Evolutionary conservation across 35 echinoderm and acorn worm genomes (phyloP), one percentile per base, ranked within the genome.

Genomic region (Apostichopus californicus): DNA sequence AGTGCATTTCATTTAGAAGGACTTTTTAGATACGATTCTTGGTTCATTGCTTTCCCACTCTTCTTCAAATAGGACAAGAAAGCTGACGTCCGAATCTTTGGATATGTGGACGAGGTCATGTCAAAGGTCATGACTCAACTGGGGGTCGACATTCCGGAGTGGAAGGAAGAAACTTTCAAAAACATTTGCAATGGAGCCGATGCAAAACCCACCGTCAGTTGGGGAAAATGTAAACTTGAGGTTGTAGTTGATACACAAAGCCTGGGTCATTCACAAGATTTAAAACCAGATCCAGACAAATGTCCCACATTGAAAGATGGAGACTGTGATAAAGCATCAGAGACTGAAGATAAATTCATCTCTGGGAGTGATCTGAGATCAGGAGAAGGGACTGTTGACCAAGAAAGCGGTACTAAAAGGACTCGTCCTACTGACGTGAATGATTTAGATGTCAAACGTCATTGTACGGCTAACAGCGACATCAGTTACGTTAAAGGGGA

Each of bases 31-130:
- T 72, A 72, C 6, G 2, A 6, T 72, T 72, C 68, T 5, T 12
- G 34, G 34, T 46, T 46, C 34, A 46, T 46, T 46, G 15, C 54
- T 77, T 0, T 77, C 15, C 8, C 26, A 55, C 54, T 46, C 34
- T 78, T 28, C 34, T 89, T 89, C 26, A 77, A 75, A 46, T 78
- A 98, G 97, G 97, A 98, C 70, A 96, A 96, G 77, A 92, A 92
- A 75, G 94, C 94, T 88, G 93, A 98, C 65, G 13, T 98, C 15
- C 88, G 87, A 83, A 94, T 98, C 22, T 86, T 96, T 92, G 90
- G 88, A 54, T 98, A 98, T 92, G 97, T 96, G 26, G 97, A 98
- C 78, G 94, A 98, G 22, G 93, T 98, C 71, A 96, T 98, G 94
- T 91, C 93, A 70, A 88, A 93, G 81, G 55, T 98, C 9, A 98